phyloP scores from a whole-genome alignment of 1,140 invertebrate species.

The Gryon sp. region DNA sequence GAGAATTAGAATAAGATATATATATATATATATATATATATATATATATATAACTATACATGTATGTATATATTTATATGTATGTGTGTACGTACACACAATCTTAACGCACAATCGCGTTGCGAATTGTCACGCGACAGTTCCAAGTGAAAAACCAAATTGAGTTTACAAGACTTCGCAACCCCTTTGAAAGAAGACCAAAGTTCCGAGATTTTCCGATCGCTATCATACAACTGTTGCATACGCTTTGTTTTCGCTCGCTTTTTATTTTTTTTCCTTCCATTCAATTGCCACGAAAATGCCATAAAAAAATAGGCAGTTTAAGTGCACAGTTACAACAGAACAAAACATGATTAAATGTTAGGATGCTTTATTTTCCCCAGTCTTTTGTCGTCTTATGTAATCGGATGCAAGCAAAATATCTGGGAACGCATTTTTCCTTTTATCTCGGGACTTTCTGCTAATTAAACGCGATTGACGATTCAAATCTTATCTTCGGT shows the following conservation, averaged over 20 bases:
- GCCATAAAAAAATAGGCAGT: constrained; percentile 27
- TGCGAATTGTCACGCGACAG: constrained; percentile 57
- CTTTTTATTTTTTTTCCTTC: constrained; percentile 37
- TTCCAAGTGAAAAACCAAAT: constrained; percentile 28
- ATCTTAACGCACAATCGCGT: constrained; percentile 29
- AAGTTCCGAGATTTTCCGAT: constrained; percentile 59
- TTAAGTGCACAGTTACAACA: constrained; percentile 22
- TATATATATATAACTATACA: too few species aligned
- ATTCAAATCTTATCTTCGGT: too few species aligned
- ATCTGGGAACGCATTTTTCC: constrained; percentile 14
- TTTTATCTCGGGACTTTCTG: not conserved
- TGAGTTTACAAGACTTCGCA: constrained; percentile 50
- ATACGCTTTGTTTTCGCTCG: constrained; percentile 45
- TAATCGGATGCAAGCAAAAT: constrained; percentile 13
- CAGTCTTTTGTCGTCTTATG: constrained; percentile 6
- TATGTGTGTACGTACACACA: constrained; percentile 27
- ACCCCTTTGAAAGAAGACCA: constrained; percentile 30
- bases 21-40: constrained; percentile 22
- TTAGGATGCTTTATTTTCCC: constrained; percentile 34
- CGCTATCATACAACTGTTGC: constrained; percentile 36
- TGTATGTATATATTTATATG: too few species aligned
- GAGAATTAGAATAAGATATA: constrained; percentile 75
- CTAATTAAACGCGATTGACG: constrained; percentile 24
- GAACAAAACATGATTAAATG: constrained; percentile 42
- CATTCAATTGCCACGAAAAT: constrained; percentile 38